phyloP scores from a whole-genome alignment of 2,797 vertebrate species.

The Zalophus californianus region DNA sequence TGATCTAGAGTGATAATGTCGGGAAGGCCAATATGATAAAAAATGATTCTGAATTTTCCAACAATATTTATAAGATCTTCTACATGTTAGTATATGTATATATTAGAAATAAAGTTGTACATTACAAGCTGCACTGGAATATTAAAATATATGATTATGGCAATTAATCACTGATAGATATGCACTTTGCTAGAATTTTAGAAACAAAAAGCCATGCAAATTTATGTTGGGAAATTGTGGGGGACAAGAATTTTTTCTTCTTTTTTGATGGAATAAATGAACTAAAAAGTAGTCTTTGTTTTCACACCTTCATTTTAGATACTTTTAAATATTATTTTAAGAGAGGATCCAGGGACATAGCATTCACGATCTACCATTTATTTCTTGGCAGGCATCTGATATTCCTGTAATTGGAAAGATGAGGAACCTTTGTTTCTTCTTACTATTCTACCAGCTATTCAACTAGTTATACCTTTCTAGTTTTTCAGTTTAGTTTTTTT shows the following conservation, averaged over 20 bases:
- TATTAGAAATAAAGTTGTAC: conserved; percentile 63
- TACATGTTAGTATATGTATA: conserved; percentile 57
- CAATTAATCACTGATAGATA: conserved; percentile 68
- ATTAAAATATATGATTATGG: conserved; percentile 55
- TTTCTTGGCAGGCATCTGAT: neutral
- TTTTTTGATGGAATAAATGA: neutral
- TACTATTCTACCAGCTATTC: neutral
- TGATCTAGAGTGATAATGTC: conserved; percentile 76
- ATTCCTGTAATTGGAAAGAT: neutral
- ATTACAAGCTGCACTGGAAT: neutral
- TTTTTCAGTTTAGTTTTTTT: neutral
- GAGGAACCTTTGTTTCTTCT: neutral
- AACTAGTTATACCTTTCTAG: neutral
- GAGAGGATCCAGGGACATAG: neutral
- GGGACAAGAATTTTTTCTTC: neutral
- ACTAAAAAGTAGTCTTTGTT: neutral
- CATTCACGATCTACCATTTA: neutral
- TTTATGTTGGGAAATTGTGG: neutral
- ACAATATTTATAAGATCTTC: conserved; percentile 60
- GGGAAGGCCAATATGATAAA: conserved; percentile 68
- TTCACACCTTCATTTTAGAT: neutral
- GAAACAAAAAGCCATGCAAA: neutral
- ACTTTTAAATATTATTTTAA: neutral
- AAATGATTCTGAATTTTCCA: conserved; percentile 71
- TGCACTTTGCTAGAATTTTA: conserved; percentile 45